Evolutionary conservation across 2,888 invertebrate genomes (phyloP).

Genomic region (Drosophila testacea): DNA sequence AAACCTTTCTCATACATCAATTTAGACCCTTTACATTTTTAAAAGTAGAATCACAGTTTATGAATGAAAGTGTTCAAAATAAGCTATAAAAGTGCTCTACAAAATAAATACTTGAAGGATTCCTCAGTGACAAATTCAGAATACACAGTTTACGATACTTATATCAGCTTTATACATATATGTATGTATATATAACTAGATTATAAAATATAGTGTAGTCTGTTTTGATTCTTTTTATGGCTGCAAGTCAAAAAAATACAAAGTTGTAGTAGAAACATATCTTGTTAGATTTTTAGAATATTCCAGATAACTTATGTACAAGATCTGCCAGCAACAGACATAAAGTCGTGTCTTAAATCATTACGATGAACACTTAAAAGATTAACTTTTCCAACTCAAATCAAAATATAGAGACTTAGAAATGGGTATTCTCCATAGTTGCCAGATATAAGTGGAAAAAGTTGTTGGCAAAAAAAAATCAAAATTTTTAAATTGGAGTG

Average conservation of each 20-base stretch:
- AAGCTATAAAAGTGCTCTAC: not conserved
- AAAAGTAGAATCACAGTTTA: constrained; percentile 74
- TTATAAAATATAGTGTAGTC: no score
- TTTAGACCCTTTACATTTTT: constrained; percentile 36
- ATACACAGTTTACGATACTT: not conserved
- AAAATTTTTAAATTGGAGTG: no score
- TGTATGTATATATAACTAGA: no score
- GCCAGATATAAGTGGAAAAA: no score
- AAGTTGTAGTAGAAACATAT: not conserved
- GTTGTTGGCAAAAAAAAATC: no score
- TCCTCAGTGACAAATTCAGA: not conserved
- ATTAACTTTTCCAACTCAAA: not conserved
- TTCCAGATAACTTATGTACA: not conserved
- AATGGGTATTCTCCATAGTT: no score
- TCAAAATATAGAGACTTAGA: not conserved
- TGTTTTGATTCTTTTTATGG: constrained; percentile 3
- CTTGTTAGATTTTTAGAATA: not conserved
- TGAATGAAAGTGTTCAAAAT: constrained; percentile 18
- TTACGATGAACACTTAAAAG: constrained; percentile 7
- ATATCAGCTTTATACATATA: not conserved
- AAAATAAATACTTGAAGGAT: constrained; percentile 4
- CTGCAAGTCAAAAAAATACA: not conserved
- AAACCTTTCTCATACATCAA: constrained; percentile 9
- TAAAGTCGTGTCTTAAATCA: not conserved
- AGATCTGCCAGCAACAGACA: not conserved